Base-by-base conservation (phyloP, 2,113 vertebrate genomes). In the Rutilus rutilus region DNA sequence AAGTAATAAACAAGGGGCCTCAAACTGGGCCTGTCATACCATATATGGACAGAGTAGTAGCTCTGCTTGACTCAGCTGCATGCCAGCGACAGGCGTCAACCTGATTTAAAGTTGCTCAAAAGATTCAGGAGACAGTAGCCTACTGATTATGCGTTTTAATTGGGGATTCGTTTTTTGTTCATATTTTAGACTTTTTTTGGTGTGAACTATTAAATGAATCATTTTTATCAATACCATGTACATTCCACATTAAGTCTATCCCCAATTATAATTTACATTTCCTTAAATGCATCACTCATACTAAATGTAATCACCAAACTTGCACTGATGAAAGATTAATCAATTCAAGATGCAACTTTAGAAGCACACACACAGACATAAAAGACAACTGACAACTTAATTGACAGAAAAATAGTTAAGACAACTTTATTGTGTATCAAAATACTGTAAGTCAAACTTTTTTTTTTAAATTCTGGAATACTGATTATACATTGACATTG, bases 371-470 rank as follows among this genome's bases (percentile, higher is more conserved):
- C 4, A 42, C n/a, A 25, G 3, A 3, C 15, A 19, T 2, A 50
- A 65, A 74, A 83, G 19, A 14, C 86, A 86, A 19, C 21, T 42
- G 42, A 80, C 65, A 52, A 59, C 74, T 54, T 30, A 42, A 86
- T 85, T 91, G 92, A 92, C 92, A 94, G 91, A 93, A 93, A 93
- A 95, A 93, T 92, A 94, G 89, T 92, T 91, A 69, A 91, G 89
- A 93, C 90, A 93, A 93, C 90, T 96, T 96, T 96, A 96, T 95
- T 96, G 94, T 92, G 90, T 94, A 95, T 95, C 93, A 96, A 96
- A 96, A 96, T 94, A 95, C 93, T 93, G 93, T 86, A 89, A 90
- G 82, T 92, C 92, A 92, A 93, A 92, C 91, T 92, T 93, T 83
- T 91, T 92, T 89, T 90, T 90, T 92, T 88, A 2, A 39, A 87